Evolutionary conservation across 2,797 vertebrate species (phyloP), one percentile per base, ranked within the genome.

Genomic region (Taeniopygia guttata): DNA sequence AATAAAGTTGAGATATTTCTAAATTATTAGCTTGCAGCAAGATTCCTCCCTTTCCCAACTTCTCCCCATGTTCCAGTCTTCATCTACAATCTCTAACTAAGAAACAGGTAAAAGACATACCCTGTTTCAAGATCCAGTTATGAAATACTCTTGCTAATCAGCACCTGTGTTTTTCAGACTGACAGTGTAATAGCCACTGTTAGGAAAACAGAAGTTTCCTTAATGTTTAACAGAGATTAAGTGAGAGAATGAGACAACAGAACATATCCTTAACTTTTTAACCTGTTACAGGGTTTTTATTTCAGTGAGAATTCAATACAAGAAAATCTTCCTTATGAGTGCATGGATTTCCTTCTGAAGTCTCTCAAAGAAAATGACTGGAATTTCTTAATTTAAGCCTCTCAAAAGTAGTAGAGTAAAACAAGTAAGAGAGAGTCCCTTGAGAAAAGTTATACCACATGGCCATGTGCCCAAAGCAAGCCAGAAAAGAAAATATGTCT

Each of bases 1-100:
- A 97, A 95, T 30, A 76, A 87, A 87, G 21, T 87, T 46, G 30
- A 83, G n/a, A 73, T 13, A 68, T 83, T 89, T 88, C 34, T 29
- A 34, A 84, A 85, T 13, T 5, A 75, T 62, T 42, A 86, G 46
- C 52, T 66, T 84, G 60, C 55, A 89, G n/a, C 29, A 82, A 87
- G 38, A 85, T 74, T n/a, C 51, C 68, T 69, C 13, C 54, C 30
- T 16, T 89, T 48, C 23, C 68, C 51, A 67, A 51, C 15, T 68
- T 68, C 46, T 84, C n/a, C 36, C 30, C 18, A 38, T 4, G 7
- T 62, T 70, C 22, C 60, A 46, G 32, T 36, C 43, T 56, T 55
- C 59, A 89, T 11, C 26, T 34, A 40, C 3, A 3, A 64, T 51
- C 88, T 51, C 36, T 27, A 87, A 58, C 14, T 46, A 74, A 87